These are phyloP conservation scores for Drosophila maculinotata DNA, from an alignment of 2,888 invertebrate species.

Conservation along the genomic window DNA sequence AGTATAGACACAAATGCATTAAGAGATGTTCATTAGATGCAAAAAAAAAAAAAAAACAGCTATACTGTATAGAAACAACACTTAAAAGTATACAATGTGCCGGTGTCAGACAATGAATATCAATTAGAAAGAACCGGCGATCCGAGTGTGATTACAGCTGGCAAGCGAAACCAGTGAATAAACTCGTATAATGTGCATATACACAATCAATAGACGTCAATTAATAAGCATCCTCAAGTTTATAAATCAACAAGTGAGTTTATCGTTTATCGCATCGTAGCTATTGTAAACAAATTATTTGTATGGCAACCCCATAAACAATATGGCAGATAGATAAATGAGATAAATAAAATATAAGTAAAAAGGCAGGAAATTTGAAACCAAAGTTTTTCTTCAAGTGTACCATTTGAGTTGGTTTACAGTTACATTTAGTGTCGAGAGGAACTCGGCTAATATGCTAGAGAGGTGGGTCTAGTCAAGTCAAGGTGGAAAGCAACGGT, in stretches of 20 bases:
- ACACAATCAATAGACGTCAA: not conserved
- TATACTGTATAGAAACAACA: too few relatives aligned
- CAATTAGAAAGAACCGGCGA: not conserved
- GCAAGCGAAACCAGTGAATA: not conserved
- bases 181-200: not conserved
- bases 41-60: not conserved
- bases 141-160: not conserved
- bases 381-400: too few relatives aligned
- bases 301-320: too few relatives aligned
- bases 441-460: too few relatives aligned
- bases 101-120: slow-evolving; percentile 1
- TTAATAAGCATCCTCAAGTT: not conserved
- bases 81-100: too few relatives aligned
- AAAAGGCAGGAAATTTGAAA: too few relatives aligned
- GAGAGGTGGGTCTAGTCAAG: too few relatives aligned
- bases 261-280: too few relatives aligned
- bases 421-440: too few relatives aligned
- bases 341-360: too few relatives aligned
- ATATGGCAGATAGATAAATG: not conserved
- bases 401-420: not conserved
- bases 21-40: not conserved
- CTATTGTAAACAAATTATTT: not conserved
- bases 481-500: slow-evolving; percentile 6
- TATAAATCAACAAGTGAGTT: not conserved
- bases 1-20: too few relatives aligned